These are phyloP conservation scores for Chrysolina haemoptera DNA, from an alignment of 2,888 invertebrate species.

Conservation along the genomic window DNA sequence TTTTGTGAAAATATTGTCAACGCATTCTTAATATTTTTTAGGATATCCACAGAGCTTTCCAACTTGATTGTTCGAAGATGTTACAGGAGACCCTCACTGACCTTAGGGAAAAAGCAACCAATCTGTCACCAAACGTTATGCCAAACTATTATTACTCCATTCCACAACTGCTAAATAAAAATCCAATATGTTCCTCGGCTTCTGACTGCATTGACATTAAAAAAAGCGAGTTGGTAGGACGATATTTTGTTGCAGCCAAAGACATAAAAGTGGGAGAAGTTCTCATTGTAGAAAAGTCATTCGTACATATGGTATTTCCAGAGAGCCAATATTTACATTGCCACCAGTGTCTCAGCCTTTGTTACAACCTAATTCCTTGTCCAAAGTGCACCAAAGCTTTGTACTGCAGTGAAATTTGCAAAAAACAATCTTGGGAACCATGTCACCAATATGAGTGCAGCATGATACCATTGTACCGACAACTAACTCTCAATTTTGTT, in stretches of 20 bases:
- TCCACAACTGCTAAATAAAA: conserved; percentile 51
- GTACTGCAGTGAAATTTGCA: conserved; percentile 80
- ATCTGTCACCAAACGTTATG: conserved; percentile 43
- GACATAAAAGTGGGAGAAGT: conserved; percentile 83
- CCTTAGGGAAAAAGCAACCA: conserved; percentile 58
- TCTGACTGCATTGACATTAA: conserved; percentile 76
- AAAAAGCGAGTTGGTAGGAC: conserved; percentile 76
- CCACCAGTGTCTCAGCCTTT: conserved; percentile 77
- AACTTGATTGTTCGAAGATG: conserved; percentile 75
- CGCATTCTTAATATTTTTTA: conserved; percentile 50
- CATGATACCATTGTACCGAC: conserved; percentile 61
- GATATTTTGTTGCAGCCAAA: conserved; percentile 79
- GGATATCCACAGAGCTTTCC: conserved; percentile 79
- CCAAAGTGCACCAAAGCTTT: conserved; percentile 75
- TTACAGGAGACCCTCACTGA: conserved; percentile 73
- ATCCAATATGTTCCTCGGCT: conserved; percentile 71
- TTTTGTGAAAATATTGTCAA: neutral
- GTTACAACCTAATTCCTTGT: conserved; percentile 77
- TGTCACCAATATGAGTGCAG: conserved; percentile 87
- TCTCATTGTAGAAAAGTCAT: conserved; percentile 84
- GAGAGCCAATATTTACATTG: conserved; percentile 75
- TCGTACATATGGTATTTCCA: conserved; percentile 73
- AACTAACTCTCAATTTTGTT: neutral
- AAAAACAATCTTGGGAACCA: conserved; percentile 72
- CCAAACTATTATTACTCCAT: conserved; percentile 42